Evolutionary conservation across 2,888 invertebrate genomes (phyloP).

Genomic region (Acrocyrtus sp.): DNA sequence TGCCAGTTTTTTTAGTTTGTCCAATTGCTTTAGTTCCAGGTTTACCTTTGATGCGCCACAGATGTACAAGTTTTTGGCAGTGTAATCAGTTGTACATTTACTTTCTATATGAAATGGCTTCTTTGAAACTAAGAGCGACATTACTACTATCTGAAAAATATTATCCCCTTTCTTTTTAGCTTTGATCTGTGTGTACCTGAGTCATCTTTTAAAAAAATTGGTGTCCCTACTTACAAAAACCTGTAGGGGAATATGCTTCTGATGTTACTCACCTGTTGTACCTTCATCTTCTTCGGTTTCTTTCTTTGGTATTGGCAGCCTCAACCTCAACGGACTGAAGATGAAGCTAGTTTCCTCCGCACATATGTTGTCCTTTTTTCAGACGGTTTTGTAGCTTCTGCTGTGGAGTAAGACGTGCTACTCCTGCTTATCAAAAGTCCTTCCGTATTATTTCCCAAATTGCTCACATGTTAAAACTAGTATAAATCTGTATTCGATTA

Average conservation of each 20-base stretch:
- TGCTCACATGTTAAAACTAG: neutral
- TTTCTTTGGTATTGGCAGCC: neutral
- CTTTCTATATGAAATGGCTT: slow-evolving; percentile 18
- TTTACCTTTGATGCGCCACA: no score
- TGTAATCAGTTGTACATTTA: no score
- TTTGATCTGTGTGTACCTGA: slow-evolving; percentile 1
- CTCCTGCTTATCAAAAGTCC: neutral
- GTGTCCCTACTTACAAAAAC: no score
- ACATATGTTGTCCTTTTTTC: neutral
- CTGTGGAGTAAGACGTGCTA: neutral
- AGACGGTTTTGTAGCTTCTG: no score
- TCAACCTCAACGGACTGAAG: neutral
- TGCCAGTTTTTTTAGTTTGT: neutral
- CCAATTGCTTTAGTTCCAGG: no score
- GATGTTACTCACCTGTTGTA: slow-evolving; percentile 51
- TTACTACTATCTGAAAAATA: neutral
- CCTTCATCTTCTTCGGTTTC: slow-evolving; percentile 10
- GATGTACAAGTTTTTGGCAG: no score
- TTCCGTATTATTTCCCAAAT: neutral
- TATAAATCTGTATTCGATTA: neutral
- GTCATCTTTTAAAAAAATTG: no score
- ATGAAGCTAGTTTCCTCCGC: no score
- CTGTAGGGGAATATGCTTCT: slow-evolving; percentile 25
- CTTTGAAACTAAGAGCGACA: neutral
- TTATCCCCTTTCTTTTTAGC: neutral